These are phyloP conservation scores for Drosophila macrothrix DNA, from an alignment of 2,888 invertebrate genomes.

Conservation along the genomic window DNA sequence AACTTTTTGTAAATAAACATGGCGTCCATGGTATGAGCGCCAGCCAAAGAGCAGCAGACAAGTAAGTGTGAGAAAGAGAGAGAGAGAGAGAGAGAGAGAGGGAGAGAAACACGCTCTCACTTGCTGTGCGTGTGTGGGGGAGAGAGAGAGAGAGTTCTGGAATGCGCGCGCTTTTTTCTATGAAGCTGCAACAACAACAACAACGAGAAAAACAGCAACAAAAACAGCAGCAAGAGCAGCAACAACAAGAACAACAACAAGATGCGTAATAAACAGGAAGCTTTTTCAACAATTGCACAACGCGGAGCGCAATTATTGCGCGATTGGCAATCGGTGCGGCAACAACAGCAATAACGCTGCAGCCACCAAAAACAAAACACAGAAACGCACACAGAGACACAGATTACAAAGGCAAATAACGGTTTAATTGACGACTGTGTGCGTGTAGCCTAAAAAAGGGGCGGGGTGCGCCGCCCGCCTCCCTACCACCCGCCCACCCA, in stretches of 20 bases:
- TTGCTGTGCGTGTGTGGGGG: conserved; percentile 33
- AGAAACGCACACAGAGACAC: conserved; percentile 16
- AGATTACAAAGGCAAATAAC: conserved; percentile 58
- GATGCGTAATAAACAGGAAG: conserved; percentile 67
- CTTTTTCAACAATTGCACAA: conserved; percentile 75
- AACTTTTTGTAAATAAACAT: conserved; percentile 78
- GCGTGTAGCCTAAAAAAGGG: conserved; percentile 14
- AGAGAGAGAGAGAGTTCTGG: conserved; percentile 58
- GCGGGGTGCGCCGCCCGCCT: conserved; percentile 23
- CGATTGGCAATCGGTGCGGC: conserved; percentile 73
- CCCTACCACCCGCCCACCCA: background rate
- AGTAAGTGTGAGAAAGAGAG: conserved; percentile 22
- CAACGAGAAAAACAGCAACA: conserved; percentile 25
- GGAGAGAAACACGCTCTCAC: conserved; percentile 8
- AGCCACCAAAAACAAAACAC: conserved; percentile 61
- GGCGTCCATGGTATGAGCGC: conserved; percentile 68
- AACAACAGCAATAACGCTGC: conserved; percentile 64
- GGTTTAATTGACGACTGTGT: conserved; percentile 31
- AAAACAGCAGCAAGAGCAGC: conserved; percentile 14
- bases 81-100: conserved; percentile 22
- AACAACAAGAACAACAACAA: conserved; percentile 19
- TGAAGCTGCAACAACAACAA: conserved; percentile 31
- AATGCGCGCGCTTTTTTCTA: conserved; percentile 75
- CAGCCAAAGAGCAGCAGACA: conserved; percentile 28
- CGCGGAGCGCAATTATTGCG: conserved; percentile 67